Evolutionary conservation across 1,140 invertebrate species (phyloP).

Genomic region (Arion vulgaris): DNA sequence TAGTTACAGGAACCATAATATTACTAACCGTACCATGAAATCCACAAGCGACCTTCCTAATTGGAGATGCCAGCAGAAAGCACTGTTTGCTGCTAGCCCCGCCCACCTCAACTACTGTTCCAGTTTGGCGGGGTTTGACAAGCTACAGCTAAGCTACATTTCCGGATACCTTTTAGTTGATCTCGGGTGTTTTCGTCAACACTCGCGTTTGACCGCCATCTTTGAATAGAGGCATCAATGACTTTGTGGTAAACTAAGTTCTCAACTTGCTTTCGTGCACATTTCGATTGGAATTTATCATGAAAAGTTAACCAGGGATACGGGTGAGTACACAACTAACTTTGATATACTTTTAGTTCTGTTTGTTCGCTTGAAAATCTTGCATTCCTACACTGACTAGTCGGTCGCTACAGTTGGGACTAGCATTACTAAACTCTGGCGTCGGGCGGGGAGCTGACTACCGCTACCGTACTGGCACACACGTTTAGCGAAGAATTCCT

Average conservation of each 20-base stretch:
- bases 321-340: conserved; percentile 35
- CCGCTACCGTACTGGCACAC: not conserved
- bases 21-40: not conserved
- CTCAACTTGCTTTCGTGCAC: conserved; percentile 37
- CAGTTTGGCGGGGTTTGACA: conserved; percentile 14
- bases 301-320: conserved; percentile 39
- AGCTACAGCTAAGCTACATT: not conserved
- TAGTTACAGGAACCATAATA: too few species aligned
- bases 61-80: not conserved
- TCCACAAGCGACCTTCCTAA: not conserved
- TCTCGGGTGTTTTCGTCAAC: conserved; percentile 35
- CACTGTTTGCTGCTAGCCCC: too few species aligned
- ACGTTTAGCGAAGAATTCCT: not conserved
- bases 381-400: conserved; percentile 41
- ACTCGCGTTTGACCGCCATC: conserved; percentile 47
- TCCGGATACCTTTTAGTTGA: conserved; percentile 36
- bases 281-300: conserved; percentile 43
- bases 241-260: conserved; percentile 25
- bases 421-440: not conserved
- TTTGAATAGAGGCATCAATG: conserved; percentile 43
- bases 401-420: not conserved
- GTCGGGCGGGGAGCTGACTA: conserved; percentile 8
- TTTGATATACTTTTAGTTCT: conserved; percentile 15
- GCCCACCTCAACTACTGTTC: not conserved
- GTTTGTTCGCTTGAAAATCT: not conserved